Evolutionary conservation across 2,888 invertebrate genomes (phyloP), one percentile per base, ranked within the genome.

Genomic region (Ecliptopera silaceata): DNA sequence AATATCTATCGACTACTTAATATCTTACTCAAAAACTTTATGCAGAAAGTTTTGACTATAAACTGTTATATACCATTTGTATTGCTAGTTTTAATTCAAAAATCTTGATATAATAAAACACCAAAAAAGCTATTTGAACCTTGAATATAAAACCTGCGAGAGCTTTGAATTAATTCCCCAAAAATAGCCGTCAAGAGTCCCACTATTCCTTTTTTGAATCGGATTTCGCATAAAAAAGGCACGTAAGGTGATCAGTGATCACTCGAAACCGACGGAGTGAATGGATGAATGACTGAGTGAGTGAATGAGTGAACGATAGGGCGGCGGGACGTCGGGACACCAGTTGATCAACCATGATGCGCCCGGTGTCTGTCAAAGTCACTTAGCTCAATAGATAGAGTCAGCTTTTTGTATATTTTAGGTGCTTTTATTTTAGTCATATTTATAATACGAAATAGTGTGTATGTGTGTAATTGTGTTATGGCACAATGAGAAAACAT

Each of bases 291-390:
- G 84, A 82, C 47, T 61, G 64, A 64, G 54, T 80, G 84, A 81
- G 73, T 82, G 84, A 79, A 63, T 72, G 78, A 83, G 73, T 79
- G 82, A 79, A 72, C 74, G 82, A 80, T 70, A 75, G 77, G 76
- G 75, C 71, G 79, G 71, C 69, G 66, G 50, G 55, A 49, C 55
- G 42, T 60, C 77, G 84, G 84, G 84, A 86, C 90, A 88, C 89
- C 86, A 88, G 89, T 90, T 90, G 90, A 89, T 88, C 89, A 81
- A 74, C 77, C 80, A 78, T 86, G 88, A 89, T 85, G 88, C 80
- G 80, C 78, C 58, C 75, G 74, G 70, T 82, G 87, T 87, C 84
- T 78, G 81, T 90, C 89, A 88, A 85, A 79, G 81, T 82, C 80
- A 77, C 71, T 72, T 66, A 59, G 60, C 66, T 59, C 66, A 66